These are phyloP conservation scores for Eurosta solidaginis DNA, from an alignment of 1,140 invertebrate genomes.

Conservation along the genomic window DNA sequence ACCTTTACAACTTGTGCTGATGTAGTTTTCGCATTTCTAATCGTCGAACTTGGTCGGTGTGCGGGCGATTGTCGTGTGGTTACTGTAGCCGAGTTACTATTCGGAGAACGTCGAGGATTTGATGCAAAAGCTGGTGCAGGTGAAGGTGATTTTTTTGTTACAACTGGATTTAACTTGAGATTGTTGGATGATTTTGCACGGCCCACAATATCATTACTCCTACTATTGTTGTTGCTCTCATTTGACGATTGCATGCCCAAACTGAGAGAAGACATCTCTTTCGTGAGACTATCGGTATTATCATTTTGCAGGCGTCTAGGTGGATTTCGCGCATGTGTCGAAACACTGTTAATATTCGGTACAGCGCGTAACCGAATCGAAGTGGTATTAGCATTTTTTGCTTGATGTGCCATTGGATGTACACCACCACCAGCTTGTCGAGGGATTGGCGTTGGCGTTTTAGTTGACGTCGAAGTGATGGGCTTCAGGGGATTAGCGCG, in stretches of 20 bases:
- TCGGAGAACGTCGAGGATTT: not conserved
- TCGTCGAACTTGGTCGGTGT: not conserved
- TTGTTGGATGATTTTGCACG: conserved; percentile 34
- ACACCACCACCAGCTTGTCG: conserved; percentile 13
- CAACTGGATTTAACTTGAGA: conserved; percentile 57
- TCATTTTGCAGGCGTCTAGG: not conserved
- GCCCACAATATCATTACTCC: not conserved
- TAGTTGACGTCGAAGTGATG: conserved; percentile 47
- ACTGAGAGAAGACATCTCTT: conserved; percentile 32
- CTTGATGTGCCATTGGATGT: not conserved
- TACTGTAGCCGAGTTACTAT: not conserved
- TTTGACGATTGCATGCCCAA: not conserved
- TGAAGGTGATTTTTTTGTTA: conserved; percentile 50
- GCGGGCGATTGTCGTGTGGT: not conserved
- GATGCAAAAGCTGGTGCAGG: not conserved
- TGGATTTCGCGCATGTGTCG: not conserved
- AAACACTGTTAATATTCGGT: not conserved
- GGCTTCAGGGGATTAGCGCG: conserved; percentile 81
- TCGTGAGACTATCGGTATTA: conserved; percentile 7
- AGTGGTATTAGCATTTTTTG: not conserved
- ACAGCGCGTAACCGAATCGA: not conserved
- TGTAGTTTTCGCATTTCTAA: not conserved
- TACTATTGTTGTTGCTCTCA: conserved; percentile 35
- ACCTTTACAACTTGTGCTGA: conserved; percentile 11
- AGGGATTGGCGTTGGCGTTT: not conserved